A percentile compares a stretch with the other conserved stretches of the same genome.
These are phyloP conservation scores for Poeciliopsis infans DNA, from an alignment of 2,797 vertebrate genomes.

Conservation along the genomic window DNA sequence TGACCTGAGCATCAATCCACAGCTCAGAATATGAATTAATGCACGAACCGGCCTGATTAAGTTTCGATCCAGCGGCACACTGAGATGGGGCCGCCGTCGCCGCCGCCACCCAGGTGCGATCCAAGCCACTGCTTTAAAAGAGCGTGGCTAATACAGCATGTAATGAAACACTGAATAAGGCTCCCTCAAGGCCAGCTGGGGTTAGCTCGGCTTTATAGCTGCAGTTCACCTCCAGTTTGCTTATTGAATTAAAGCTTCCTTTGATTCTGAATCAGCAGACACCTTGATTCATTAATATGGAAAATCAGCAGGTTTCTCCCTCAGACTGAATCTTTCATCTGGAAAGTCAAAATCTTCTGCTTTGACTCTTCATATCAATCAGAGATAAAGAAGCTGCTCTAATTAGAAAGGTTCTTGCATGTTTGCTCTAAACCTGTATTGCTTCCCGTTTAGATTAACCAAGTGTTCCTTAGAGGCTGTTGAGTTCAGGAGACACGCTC, in stretches of 20 bases:
- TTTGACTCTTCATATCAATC: not conserved
- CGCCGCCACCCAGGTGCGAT: constrained; percentile 35
- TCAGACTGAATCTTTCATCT: not conserved
- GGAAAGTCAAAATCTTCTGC: not conserved
- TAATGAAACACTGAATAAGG: constrained; percentile 71
- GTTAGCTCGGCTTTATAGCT: constrained; percentile 59
- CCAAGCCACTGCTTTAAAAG: constrained; percentile 48
- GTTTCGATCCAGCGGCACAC: constrained; percentile 64
- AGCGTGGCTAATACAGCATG: constrained; percentile 65
- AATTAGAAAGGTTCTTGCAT: not conserved
- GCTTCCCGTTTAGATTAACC: not conserved
- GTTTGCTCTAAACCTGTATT: not conserved
- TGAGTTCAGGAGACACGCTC: not conserved
- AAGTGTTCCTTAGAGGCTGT: no score
- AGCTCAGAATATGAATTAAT: constrained; percentile 60
- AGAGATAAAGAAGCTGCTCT: not conserved
- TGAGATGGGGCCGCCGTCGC: constrained; percentile 28
- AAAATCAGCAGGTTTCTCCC: not conserved
- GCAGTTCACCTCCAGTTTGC: constrained; percentile 44
- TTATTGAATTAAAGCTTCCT: constrained; percentile 32
- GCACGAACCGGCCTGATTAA: constrained; percentile 69
- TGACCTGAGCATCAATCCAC: constrained; percentile 39
- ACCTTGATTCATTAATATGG: constrained; percentile 2
- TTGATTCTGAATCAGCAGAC: constrained; percentile 20
- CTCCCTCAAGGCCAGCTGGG: constrained; percentile 39